Evolutionary conservation across 1,140 invertebrate species (phyloP).

Genomic region (Caerostris darwini): DNA sequence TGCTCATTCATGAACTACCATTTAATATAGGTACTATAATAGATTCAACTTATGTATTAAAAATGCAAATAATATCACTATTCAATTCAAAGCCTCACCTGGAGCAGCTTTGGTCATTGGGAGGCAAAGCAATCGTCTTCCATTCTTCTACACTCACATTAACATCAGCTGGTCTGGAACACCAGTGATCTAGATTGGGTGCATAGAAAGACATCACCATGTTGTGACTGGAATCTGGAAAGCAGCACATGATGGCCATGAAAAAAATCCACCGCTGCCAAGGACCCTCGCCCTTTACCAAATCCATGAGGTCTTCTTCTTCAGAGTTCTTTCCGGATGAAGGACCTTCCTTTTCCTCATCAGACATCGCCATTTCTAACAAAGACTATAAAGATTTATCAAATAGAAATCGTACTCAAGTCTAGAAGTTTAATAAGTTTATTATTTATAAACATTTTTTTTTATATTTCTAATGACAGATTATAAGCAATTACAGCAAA

Average conservation of each 20-base stretch:
- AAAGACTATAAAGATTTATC: too few relatives aligned
- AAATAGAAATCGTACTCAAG: too few relatives aligned
- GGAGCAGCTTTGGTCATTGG: background rate
- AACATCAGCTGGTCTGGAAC: background rate
- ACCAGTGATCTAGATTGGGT: slow-evolving; percentile 75
- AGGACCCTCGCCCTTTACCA: slow-evolving; percentile 71
- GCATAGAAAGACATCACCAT: slow-evolving; percentile 73
- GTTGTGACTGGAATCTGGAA: slow-evolving; percentile 72
- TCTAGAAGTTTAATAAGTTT: too few relatives aligned
- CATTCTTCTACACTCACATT: slow-evolving; percentile 29
- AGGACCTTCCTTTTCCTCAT: too few relatives aligned
- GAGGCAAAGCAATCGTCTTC: background rate
- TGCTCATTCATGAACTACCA: too few relatives aligned
- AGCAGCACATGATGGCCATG: slow-evolving; percentile 45
- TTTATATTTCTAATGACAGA: too few relatives aligned
- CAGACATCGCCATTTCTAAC: too few relatives aligned
- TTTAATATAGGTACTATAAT: too few relatives aligned
- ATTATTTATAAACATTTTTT: too few relatives aligned
- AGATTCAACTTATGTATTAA: too few relatives aligned
- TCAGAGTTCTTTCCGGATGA: background rate
- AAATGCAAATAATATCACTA: too few relatives aligned
- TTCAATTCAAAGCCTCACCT: background rate
- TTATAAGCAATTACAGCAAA: too few relatives aligned
- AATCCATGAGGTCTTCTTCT: slow-evolving; percentile 24
- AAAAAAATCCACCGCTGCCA: slow-evolving; percentile 70